phyloP scores from a whole-genome alignment of 2,797 vertebrate species.

The Okamejei kenojei region DNA sequence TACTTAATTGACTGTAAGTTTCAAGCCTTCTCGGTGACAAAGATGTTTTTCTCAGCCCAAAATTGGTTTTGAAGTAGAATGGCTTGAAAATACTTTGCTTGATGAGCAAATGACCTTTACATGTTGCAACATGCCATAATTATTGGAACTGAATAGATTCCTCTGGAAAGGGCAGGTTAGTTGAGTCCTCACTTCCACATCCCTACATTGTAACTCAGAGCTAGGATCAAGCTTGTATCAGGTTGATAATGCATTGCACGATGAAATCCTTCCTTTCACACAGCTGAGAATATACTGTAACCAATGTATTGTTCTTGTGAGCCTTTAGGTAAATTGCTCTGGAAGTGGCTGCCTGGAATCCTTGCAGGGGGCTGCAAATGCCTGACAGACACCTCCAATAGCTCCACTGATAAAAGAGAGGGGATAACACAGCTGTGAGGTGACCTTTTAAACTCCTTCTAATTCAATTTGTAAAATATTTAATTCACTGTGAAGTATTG shows the following conservation, averaged over 20 bases:
- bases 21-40: too few species aligned
- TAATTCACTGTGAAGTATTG: conserved; percentile 35
- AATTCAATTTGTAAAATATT: conserved; percentile 38
- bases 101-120: too few species aligned
- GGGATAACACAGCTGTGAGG: conserved; percentile 28
- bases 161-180: too few species aligned
- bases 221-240: too few species aligned
- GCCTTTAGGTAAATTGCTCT: conserved; percentile 31
- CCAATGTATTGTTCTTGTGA: neutral
- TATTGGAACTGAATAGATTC: too few species aligned
- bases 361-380: conserved; percentile 25
- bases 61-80: too few species aligned
- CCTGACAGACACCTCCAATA: conserved; percentile 31
- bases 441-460: conserved; percentile 38
- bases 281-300: neutral
- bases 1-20: too few species aligned
- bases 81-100: too few species aligned
- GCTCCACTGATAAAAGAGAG: conserved; percentile 34
- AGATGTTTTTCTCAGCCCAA: too few species aligned
- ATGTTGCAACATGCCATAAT: too few species aligned
- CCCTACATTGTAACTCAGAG: too few species aligned
- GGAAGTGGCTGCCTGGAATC: conserved; percentile 22
- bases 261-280: conserved; percentile 11
- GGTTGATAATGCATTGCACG: neutral
- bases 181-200: too few species aligned